Base-by-base conservation (phyloP, 2,113 vertebrate genomes). In the Typhlomys cinereus region DNA sequence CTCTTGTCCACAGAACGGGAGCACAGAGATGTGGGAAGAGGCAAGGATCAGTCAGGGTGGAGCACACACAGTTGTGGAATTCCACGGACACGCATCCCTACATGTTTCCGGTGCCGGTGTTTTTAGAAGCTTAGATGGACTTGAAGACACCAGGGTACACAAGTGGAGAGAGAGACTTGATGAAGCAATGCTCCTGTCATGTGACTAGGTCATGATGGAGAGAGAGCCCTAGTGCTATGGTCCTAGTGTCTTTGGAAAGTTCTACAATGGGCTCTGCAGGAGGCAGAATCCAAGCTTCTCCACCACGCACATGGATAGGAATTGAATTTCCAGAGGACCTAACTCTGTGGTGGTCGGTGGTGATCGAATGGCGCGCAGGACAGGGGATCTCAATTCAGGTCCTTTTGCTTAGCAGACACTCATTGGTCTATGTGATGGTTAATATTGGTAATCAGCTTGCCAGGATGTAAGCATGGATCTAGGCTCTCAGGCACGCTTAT, bases 41-140 rank as follows among this genome's bases (percentile, higher is more conserved):
- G 80, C 7, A 15, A 20, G 91, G 73, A 27, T 69, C 36, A 4
- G 44, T 9, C 25, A 2, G 31, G 66, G 34, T 75, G 3, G 62
- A 39, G n/a, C 39, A 0, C 39, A 20, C 46, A 21, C 34, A 57
- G 50, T 70, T 39, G 39, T 67, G 71, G 67, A 34, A 25, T 73
- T 70, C 34, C 25, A n/a, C 8, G 44, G 69, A 36, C 57, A 27
- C 44, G 10, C 1, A 1, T 2, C 34, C 3, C 1, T 50, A 48
- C 21, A 7, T 23, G 39, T 48, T 41, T 44, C 34, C 0, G 1
- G 27, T 54, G 21, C 21, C 36, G 5, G 2, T 8, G 5, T 0
- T 71, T 11, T 27, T 14, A 34, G 50, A 73, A 21, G 64, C 54
- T 2, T 1, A 36, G 39, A n/a, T 36, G 86, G 61, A 29, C 15